Base-by-base conservation (phyloP, 2,113 vertebrate species). In the Menura novaehollandiae region DNA sequence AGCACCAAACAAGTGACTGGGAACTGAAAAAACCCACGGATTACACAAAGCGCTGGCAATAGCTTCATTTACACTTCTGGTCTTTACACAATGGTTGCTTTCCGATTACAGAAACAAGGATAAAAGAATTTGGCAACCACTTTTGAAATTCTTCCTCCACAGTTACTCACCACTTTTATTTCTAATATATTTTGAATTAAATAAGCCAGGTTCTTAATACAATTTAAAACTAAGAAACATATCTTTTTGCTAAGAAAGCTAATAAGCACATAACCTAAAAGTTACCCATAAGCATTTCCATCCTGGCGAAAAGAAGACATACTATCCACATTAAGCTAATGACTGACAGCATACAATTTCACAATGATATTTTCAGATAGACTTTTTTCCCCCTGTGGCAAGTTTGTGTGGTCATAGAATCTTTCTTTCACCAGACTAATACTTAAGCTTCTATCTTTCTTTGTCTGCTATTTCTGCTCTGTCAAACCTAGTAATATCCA, bases 381-480 rank as follows among this genome's bases (percentile, higher is more conserved):
- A 66, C 23, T 41, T 83, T 80, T 79, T 55, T 14, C 15, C 5
- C 24, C 24, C 14, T 9, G 15, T 28, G 24, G 58, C 35, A 71
- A 91, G 78, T 74, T 90, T 52, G 60, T 67, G 28, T 69, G 58
- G 35, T 90, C 49, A 91, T 52, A 81, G 58, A 43, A 89, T 86
- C 49, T 44, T 96, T 66, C 59, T 51, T 94, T 84, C 66, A 86
- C 62, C 39, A 59, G 37, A 39, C 18, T 88, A 72, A 71, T 60
- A 87, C 85, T 95, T 91, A 73, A 91, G 60, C 49, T 85, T 96
- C 83, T 93, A 39, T 71, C 41, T 90, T 97, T 82, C 91, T 96
- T 95, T 95, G 60, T 85, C 90, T 96, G 41, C 91, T 75, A 20
- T 94, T 95, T 97, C 66, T 97, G 94, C 80, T 94, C 91, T 81